Conservation (phyloP, 2,113 vertebrate species). For the Dasypus novemcinctus region DNA sequence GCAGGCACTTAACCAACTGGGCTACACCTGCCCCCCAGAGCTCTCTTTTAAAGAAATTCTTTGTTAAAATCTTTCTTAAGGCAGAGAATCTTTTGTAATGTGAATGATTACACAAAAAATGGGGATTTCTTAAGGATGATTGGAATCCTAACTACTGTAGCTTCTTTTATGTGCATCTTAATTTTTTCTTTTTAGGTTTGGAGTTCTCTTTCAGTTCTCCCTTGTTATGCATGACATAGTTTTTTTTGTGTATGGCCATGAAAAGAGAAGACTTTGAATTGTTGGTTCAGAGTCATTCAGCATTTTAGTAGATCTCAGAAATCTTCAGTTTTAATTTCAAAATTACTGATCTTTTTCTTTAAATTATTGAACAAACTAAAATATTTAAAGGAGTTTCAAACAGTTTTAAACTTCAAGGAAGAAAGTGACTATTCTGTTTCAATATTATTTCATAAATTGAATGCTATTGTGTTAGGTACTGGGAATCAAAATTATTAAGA, state of each 20-base stretch:
- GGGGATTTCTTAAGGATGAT: neutral
- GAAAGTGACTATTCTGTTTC: neutral
- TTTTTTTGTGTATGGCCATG: neutral
- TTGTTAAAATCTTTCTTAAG: constrained; percentile 32
- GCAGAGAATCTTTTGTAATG: constrained; percentile 27
- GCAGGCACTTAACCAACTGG: too few species aligned
- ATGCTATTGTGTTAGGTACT: neutral
- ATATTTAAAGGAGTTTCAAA: neutral
- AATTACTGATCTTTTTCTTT: constrained; percentile 18
- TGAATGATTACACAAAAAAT: neutral
- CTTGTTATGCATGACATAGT: neutral
- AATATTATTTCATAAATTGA: neutral
- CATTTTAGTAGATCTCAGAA: constrained; percentile 34
- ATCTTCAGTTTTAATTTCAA: constrained; percentile 13
- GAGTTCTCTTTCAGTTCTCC: neutral
- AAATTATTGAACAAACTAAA: constrained; percentile 35
- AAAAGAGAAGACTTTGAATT: neutral
- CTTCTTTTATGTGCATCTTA: neutral
- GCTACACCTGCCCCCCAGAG: neutral
- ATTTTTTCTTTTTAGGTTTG: neutral
- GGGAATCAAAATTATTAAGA: constrained; percentile 16
- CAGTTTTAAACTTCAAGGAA: neutral
- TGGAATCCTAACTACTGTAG: neutral
- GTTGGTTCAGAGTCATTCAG: neutral
- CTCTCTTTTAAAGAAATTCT: neutral